Conservation (phyloP, 2,797 vertebrate species). For the Hemitrygon akajei region DNA sequence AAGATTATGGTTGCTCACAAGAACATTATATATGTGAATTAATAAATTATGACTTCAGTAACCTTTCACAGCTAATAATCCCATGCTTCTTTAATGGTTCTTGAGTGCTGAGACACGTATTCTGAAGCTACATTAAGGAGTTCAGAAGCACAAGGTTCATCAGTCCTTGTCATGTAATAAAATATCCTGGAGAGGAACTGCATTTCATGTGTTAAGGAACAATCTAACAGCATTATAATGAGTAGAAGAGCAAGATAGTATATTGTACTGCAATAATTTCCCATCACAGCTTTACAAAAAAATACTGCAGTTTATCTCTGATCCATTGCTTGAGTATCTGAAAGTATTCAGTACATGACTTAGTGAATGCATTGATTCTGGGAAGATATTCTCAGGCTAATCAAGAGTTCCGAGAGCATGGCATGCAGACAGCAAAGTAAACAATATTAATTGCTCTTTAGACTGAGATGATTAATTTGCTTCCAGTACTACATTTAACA, state of each 20-base stretch:
- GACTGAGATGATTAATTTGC: not conserved
- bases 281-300: not conserved
- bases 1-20: conserved; percentile 10
- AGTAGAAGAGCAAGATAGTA: not conserved
- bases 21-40: not conserved
- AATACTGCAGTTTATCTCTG: not conserved
- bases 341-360: not conserved
- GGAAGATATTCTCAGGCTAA: not conserved
- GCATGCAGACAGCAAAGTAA: not conserved
- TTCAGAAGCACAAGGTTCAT: not conserved
- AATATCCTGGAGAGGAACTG: not conserved
- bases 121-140: not conserved
- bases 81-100: not conserved
- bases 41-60: not conserved
- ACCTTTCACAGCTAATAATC: not conserved
- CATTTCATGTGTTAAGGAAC: not conserved
- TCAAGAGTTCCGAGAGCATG: not conserved
- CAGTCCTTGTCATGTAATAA: conserved; percentile 20
- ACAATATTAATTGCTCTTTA: not conserved
- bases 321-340: not conserved
- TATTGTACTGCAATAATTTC: not conserved
- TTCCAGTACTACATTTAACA: too few relatives aligned
- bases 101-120: not conserved
- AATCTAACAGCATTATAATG: conserved; percentile 9
- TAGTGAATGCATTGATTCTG: not conserved